Evolutionary conservation across 1,140 invertebrate species (phyloP).

Genomic region (Pseudomyrmex cubaensis): DNA sequence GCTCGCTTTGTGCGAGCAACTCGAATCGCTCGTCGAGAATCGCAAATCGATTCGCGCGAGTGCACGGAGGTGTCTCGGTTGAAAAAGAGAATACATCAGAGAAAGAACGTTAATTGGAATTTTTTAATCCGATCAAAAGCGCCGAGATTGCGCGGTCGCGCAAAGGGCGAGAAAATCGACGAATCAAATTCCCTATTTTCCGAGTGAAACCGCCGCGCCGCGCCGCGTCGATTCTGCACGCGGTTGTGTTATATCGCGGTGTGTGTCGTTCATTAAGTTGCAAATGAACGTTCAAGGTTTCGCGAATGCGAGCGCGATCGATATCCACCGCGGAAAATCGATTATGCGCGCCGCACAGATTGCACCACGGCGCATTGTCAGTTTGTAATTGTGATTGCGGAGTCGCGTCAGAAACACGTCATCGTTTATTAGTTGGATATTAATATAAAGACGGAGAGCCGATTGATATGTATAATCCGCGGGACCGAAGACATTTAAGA

Average conservation of each 20-base stretch:
- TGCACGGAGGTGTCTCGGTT: constrained; percentile 10
- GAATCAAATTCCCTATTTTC: constrained; percentile 50
- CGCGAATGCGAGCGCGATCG: constrained; percentile 47
- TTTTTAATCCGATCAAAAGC: constrained; percentile 54
- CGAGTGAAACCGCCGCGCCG: neutral
- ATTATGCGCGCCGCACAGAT: constrained; percentile 65
- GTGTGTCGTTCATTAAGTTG: constrained; percentile 47
- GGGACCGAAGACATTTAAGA: neutral
- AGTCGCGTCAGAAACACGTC: constrained; percentile 39
- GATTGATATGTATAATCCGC: neutral
- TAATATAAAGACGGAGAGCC: constrained; percentile 20
- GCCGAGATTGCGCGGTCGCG: constrained; percentile 43
- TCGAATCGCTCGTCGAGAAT: constrained; percentile 49
- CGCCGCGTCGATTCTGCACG: constrained; percentile 10
- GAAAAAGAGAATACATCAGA: constrained; percentile 16
- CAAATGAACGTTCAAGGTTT: constrained; percentile 70
- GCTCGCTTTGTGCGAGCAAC: constrained; percentile 29
- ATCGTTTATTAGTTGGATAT: constrained; percentile 31
- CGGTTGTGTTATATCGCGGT: neutral
- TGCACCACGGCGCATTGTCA: constrained; percentile 63
- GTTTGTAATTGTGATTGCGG: constrained; percentile 60
- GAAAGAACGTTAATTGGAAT: constrained; percentile 19
- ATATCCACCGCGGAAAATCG: constrained; percentile 66
- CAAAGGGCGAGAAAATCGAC: constrained; percentile 21
- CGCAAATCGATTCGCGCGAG: constrained; percentile 41